Conservation (phyloP, 30 jellyfish, hydroid and myxozoan species). For the Aurelia sp. region DNA sequence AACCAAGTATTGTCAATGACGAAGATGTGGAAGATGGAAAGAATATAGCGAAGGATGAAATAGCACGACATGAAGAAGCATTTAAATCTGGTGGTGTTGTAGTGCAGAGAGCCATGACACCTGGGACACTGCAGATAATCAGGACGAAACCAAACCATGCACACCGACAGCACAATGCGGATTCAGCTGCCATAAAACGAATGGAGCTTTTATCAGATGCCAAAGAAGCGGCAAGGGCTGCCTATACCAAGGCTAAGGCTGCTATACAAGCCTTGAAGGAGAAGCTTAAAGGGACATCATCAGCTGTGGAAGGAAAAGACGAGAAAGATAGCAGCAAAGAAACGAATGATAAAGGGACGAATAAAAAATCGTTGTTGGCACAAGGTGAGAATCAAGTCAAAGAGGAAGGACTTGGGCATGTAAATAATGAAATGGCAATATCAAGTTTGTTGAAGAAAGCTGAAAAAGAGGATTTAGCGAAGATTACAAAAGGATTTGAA, state of each 20-base stretch:
- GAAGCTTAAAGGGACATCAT: conserved; percentile 21
- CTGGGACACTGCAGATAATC: conserved; percentile 61
- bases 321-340: conserved; percentile 8
- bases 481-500: neutral
- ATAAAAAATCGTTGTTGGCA: conserved; percentile 40
- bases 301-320: conserved; percentile 13
- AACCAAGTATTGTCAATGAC: conserved; percentile 69
- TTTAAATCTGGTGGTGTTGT: conserved; percentile 3
- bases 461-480: conserved; percentile 48
- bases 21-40: conserved; percentile 24
- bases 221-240: conserved; percentile 67
- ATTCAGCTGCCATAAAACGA: conserved; percentile 37
- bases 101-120: conserved; percentile 53
- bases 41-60: conserved; percentile 41
- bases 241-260: conserved; percentile 58
- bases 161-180: neutral
- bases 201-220: conserved; percentile 51
- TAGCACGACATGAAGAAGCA: conserved; percentile 29
- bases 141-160: conserved; percentile 20
- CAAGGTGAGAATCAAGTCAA: conserved; percentile 28
- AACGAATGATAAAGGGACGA: conserved; percentile 57
- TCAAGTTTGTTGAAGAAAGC: conserved; percentile 58
- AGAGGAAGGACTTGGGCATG: conserved; percentile 71
- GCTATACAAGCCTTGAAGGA: conserved; percentile 52
- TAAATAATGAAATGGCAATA: conserved; percentile 56